phyloP scores from a whole-genome alignment of 2,113 vertebrate species.

The Eidolon helvum region DNA sequence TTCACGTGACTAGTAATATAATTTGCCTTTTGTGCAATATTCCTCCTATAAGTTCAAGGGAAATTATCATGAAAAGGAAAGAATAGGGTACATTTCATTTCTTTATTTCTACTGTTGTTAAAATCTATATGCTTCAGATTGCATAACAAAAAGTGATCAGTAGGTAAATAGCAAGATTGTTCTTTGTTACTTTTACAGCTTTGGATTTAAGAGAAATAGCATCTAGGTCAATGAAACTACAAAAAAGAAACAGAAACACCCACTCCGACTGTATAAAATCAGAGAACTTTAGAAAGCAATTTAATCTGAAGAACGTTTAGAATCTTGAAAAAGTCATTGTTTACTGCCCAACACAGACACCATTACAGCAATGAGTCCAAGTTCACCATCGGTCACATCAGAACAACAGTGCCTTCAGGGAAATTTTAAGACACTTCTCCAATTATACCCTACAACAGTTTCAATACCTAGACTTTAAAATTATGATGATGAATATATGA shows the following conservation, averaged over 20 bases:
- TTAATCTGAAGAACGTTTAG: conserved; percentile 69
- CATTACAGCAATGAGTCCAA: conserved; percentile 57
- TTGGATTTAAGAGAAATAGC: conserved; percentile 65
- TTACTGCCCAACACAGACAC: conserved; percentile 61
- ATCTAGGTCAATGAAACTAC: background rate
- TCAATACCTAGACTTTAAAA: conserved; percentile 72
- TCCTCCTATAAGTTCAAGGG: background rate
- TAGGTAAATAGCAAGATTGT: conserved; percentile 51
- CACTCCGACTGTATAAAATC: conserved; percentile 59
- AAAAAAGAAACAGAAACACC: conserved; percentile 19
- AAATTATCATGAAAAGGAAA: background rate
- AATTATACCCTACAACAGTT: conserved; percentile 70
- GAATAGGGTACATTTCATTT: background rate
- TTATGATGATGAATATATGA: conserved; percentile 72
- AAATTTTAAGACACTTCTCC: conserved; percentile 69
- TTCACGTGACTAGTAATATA: background rate
- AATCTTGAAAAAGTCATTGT: conserved; percentile 72
- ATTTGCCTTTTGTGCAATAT: background rate
- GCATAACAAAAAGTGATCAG: conserved; percentile 49
- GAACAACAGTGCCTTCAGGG: conserved; percentile 39
- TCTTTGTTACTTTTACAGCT: conserved; percentile 33
- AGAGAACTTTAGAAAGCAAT: conserved; percentile 67
- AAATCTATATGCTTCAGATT: background rate
- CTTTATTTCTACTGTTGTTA: background rate
- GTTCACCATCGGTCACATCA: conserved; percentile 64